These are phyloP conservation scores for Telmatherina bonti DNA, from an alignment of 2,797 vertebrate genomes.

Conservation along the genomic window DNA sequence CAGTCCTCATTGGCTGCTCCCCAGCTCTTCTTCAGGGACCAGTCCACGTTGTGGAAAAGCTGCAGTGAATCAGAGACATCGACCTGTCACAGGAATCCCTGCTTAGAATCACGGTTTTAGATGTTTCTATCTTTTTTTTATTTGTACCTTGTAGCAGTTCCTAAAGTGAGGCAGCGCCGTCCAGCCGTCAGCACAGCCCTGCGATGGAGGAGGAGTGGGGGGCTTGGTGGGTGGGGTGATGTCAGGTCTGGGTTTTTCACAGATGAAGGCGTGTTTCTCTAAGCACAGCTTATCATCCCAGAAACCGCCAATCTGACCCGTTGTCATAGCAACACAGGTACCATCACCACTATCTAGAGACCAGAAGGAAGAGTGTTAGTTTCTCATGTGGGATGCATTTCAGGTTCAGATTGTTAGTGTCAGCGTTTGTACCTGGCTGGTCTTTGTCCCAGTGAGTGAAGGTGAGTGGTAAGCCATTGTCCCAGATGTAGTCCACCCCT, in stretches of 20 bases:
- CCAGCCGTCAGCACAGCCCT: slow-evolving; percentile 74
- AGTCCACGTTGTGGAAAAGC: slow-evolving; percentile 81
- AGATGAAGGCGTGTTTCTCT: slow-evolving; percentile 74
- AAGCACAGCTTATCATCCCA: slow-evolving; percentile 83
- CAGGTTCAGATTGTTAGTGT: neutral
- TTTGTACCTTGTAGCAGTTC: slow-evolving; percentile 80
- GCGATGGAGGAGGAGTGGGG: slow-evolving; percentile 71
- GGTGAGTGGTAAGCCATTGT: slow-evolving; percentile 71
- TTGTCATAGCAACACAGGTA: slow-evolving; percentile 83
- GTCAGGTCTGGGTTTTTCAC: slow-evolving; percentile 80
- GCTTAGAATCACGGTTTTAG: neutral
- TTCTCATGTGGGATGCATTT: neutral
- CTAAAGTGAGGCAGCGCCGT: slow-evolving; percentile 70
- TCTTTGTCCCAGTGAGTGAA: slow-evolving; percentile 85
- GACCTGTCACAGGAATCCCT: neutral
- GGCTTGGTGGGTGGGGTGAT: slow-evolving; percentile 79
- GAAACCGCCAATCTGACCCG: slow-evolving; percentile 79
- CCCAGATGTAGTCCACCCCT: slow-evolving; percentile 85
- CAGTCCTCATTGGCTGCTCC: slow-evolving; percentile 79
- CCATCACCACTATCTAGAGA: slow-evolving; percentile 77
- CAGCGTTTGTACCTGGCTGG: slow-evolving; percentile 78
- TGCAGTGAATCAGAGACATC: slow-evolving; percentile 42
- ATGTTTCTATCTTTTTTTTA: neutral
- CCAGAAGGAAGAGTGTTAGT: neutral
- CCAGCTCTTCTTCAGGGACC: slow-evolving; percentile 83